Conservation (phyloP, 2,113 vertebrate species). For the Pelusios castaneus region DNA sequence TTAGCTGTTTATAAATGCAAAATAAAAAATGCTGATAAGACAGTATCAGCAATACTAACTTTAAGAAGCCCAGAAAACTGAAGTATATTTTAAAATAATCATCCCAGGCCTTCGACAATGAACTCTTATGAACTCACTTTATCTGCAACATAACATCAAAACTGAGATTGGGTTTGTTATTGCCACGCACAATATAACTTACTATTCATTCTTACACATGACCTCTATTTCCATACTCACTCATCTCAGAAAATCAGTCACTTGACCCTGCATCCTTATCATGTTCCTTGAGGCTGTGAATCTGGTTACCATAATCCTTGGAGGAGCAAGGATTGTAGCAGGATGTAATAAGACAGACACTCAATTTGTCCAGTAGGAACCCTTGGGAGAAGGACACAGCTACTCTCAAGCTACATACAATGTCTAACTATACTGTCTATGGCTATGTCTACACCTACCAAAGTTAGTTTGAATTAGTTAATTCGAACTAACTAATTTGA, state of each 20-base stretch:
- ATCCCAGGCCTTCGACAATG: constrained; percentile 33
- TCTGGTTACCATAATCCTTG: background rate
- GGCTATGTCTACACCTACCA: no score
- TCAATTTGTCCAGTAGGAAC: background rate
- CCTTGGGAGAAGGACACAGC: background rate
- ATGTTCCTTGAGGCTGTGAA: background rate
- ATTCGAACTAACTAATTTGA: no score
- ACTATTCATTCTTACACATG: background rate
- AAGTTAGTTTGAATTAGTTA: no score
- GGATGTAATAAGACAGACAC: background rate
- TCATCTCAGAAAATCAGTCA: background rate
- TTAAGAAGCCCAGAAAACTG: constrained; percentile 67
- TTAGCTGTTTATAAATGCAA: constrained; percentile 39
- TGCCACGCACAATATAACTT: background rate
- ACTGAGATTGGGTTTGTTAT: background rate
- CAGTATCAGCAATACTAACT: constrained; percentile 37
- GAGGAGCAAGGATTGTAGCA: background rate
- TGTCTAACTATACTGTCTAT: background rate
- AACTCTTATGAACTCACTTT: background rate
- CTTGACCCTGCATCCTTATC: background rate
- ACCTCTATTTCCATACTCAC: background rate
- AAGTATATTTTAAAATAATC: constrained; percentile 64
- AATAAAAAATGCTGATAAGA: constrained; percentile 48
- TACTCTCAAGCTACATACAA: background rate
- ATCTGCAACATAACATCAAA: background rate